phyloP scores from a whole-genome alignment of 2,888 invertebrate species.

The Orgyia antiqua region DNA sequence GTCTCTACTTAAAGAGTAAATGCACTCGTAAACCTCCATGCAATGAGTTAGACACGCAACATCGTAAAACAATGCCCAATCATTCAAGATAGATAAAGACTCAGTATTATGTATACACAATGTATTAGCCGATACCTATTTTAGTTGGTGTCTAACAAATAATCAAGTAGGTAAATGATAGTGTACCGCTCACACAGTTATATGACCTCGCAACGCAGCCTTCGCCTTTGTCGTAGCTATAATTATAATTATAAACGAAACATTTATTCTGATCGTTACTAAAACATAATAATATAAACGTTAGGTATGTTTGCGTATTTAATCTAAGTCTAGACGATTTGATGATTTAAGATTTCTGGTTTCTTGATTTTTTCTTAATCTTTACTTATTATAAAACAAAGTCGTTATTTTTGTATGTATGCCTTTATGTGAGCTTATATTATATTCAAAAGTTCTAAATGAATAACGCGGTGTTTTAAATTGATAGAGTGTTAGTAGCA shows the following conservation, averaged over 20 bases:
- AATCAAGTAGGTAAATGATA: constrained; percentile 25
- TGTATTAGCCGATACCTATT: constrained; percentile 13
- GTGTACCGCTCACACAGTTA: constrained; percentile 49
- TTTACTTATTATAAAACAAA: too few relatives aligned
- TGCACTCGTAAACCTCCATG: constrained; percentile 17
- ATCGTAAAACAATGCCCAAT: constrained; percentile 18
- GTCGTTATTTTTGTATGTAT: too few relatives aligned
- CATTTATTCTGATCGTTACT: constrained; percentile 16
- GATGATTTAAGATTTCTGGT: constrained; percentile 1
- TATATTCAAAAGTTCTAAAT: too few relatives aligned
- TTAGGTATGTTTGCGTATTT: too few relatives aligned
- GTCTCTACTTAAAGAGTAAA: constrained; percentile 18
- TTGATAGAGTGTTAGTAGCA: too few relatives aligned
- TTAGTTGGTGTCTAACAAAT: constrained; percentile 12
- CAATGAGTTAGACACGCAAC: constrained; percentile 18
- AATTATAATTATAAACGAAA: constrained; percentile 41
- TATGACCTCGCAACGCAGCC: constrained; percentile 53
- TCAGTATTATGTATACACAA: constrained; percentile 8
- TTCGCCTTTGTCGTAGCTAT: constrained; percentile 50
- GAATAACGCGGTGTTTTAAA: too few relatives aligned
- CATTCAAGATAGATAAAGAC: constrained; percentile 13
- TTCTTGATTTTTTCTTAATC: too few relatives aligned
- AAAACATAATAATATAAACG: too few relatives aligned
- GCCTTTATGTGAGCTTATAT: too few relatives aligned
- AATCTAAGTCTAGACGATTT: too few relatives aligned